phyloP scores from a whole-genome alignment of 2,113 vertebrate genomes.

The Pterocles gutturalis region DNA sequence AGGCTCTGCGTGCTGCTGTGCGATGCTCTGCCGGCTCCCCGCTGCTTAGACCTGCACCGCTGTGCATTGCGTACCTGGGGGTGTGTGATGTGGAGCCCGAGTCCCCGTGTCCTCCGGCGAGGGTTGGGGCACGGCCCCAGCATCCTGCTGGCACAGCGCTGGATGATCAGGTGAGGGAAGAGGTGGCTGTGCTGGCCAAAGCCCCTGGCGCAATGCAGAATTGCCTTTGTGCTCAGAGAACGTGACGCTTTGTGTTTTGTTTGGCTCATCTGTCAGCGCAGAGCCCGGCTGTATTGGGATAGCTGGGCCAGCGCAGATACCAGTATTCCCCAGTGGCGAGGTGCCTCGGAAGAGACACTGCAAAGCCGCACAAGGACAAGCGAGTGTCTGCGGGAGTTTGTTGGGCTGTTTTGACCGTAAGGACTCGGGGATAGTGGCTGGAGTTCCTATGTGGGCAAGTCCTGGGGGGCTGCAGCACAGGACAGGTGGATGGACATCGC shows the following conservation, averaged over 20 bases:
- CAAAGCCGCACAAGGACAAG: background rate
- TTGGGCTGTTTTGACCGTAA: background rate
- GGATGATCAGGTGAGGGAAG: background rate
- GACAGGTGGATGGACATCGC: fast-evolving
- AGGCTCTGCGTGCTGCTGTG: background rate
- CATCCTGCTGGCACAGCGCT: background rate
- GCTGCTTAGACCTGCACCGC: fast-evolving
- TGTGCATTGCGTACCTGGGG: fast-evolving
- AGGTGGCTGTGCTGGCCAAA: background rate
- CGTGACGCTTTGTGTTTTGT: conserved; percentile 48
- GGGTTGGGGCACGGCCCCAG: fast-evolving
- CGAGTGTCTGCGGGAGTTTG: background rate
- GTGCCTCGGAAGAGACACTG: background rate
- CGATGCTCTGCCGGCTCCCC: background rate
- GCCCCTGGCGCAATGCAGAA: background rate
- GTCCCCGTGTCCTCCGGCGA: fast-evolving
- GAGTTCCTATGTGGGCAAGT: background rate
- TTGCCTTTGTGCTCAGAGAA: background rate
- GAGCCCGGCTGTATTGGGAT: background rate
- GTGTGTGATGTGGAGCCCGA: fast-evolving
- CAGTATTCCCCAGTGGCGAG: background rate
- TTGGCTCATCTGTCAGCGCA: background rate
- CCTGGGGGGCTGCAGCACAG: background rate
- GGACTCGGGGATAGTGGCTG: fast-evolving
- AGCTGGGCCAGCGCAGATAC: background rate